Evolutionary conservation across 2,113 vertebrate genomes (phyloP).

Genomic region (Phodopus roborovskii): DNA sequence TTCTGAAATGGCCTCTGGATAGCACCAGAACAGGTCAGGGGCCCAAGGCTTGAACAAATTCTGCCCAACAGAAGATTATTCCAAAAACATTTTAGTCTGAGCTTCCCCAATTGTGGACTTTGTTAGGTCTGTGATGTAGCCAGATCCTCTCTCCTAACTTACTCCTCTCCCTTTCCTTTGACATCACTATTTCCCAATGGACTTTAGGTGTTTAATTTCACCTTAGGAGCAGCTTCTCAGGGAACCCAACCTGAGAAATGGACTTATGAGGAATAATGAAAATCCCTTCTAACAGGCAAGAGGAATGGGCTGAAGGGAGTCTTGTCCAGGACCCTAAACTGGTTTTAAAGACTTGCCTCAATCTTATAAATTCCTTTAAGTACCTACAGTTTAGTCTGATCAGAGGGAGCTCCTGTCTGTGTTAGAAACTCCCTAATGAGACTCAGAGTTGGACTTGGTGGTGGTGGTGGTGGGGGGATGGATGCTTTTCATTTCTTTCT

Average conservation of each 20-base stretch:
- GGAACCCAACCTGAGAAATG: neutral
- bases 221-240: neutral
- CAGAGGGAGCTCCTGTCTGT: neutral
- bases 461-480: too few relatives aligned
- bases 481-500: neutral
- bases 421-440: slow-evolving; percentile 17
- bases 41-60: neutral
- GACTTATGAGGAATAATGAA: neutral
- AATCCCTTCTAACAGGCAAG: neutral
- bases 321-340: neutral
- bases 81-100: neutral
- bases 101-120: neutral
- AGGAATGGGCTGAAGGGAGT: neutral
- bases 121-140: neutral
- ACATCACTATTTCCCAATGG: neutral
- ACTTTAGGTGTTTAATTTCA: neutral
- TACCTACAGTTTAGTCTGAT: neutral
- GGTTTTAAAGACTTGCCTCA: slow-evolving; percentile 41
- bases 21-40: neutral
- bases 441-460: neutral
- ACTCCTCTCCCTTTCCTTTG: neutral
- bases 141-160: neutral
- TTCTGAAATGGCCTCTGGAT: accelerated
- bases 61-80: neutral
- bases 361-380: slow-evolving; percentile 33